Evolutionary conservation across 23 tunicate species (phyloP), one percentile per base, ranked within the genome.

Genomic region (Botrylloides violaceus): DNA sequence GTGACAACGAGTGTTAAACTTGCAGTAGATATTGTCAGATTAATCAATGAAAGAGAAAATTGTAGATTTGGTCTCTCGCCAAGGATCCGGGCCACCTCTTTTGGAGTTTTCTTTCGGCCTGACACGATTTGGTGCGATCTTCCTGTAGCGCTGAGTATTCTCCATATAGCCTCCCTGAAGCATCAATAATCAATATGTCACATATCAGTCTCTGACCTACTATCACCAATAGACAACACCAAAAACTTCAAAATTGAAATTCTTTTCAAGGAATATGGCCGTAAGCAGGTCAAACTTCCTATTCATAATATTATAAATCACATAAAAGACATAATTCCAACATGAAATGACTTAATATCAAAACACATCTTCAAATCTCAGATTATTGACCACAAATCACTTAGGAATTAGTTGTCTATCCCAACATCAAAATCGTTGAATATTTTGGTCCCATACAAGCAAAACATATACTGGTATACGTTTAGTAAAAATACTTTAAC

Each of bases 11-110:
- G 59, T 2, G 89, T 90, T 18, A 90, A 83, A 55, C 97, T 90
- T 34, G 97, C 97, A 18, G 97, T 90, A 35, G 97, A 90, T 5
- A 90, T 90, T 9, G 90, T 90, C n/a, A 90, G 61, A 59, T 90
- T 83, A 38, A 90, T 83, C 27, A 78, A 75, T 5, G 82, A 56
- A 39, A 84, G 73, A 7, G 97, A 77, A 48, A 83, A 90, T 64
- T 83, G 61, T 24, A 83, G 70, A 66, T 90, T 80, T 0, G 90
- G 90, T 59, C 82, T 47, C 6, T 83, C 90, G 32, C 90, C 85
- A 28, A 90, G 64, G 34, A 90, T 83, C 37, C 79, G 66, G 1
- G 85, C 32, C 29, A 90, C 85, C 71, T 90, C 97, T 75, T 90
- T 90, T 33, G 95, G 95, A 30, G 85, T 77, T 62, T 90, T 90